Percentiles rank a stretch among this genome's conserved stretches.
Evolutionary conservation across 2,113 vertebrate genomes (phyloP).

Genomic region (Psittacula cyanocephala): DNA sequence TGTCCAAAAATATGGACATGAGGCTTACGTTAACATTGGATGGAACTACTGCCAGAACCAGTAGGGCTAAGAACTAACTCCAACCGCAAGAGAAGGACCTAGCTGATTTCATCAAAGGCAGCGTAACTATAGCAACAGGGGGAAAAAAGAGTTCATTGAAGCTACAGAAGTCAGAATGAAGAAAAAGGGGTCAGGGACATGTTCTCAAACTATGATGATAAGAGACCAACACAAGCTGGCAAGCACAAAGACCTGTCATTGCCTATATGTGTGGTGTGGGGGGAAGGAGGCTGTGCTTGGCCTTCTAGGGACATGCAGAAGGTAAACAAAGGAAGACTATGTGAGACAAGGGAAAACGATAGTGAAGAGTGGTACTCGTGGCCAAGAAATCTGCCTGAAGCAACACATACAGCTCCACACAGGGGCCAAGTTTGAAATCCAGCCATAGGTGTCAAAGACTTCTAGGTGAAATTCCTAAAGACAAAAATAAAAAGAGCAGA

Average conservation of each 20-base stretch:
- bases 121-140: conserved; percentile 4
- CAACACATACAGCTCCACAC: not conserved
- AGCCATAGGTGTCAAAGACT: not conserved
- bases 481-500: not conserved
- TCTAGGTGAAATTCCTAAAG: not conserved
- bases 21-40: not conserved
- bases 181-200: not conserved
- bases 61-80: not conserved
- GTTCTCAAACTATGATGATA: not conserved
- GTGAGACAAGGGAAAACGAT: not conserved
- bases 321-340: not conserved
- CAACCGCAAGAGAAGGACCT: not conserved
- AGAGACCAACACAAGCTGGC: not conserved
- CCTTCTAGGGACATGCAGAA: not conserved
- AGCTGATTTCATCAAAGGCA: not conserved
- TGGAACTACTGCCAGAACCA: not conserved
- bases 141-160: not conserved
- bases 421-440: not conserved
- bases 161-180: not conserved
- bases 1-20: not conserved
- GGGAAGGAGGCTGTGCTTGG: not conserved
- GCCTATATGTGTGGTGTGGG: not conserved
- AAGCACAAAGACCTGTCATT: not conserved
- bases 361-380: fast-evolving
- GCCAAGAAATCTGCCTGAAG: not conserved